phyloP scores from a whole-genome alignment of 2,113 vertebrate species.

The Lepisosteus osseus region DNA sequence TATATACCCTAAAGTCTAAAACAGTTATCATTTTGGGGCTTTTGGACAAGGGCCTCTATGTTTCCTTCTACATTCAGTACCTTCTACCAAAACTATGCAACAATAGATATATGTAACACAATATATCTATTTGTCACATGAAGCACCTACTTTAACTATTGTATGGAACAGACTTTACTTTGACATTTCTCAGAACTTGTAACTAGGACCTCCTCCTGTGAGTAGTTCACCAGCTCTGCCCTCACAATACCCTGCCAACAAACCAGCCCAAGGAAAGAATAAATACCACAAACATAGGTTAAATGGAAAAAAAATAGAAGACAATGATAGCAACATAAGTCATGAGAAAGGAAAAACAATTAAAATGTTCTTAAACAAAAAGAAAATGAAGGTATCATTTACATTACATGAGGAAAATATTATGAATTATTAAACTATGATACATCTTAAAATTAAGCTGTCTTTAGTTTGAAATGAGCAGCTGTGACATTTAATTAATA shows the following conservation, averaged over 20 bases:
- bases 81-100: neutral
- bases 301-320: conserved; percentile 33
- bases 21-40: too few relatives aligned
- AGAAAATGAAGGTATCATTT: too few relatives aligned
- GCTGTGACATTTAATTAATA: too few relatives aligned
- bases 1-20: too few relatives aligned
- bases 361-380: too few relatives aligned
- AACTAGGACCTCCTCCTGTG: conserved; percentile 78
- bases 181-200: conserved; percentile 68
- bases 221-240: conserved; percentile 91
- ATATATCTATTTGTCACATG: neutral
- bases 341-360: conserved; percentile 27
- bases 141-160: conserved; percentile 73
- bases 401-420: too few relatives aligned
- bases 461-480: too few relatives aligned
- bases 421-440: too few relatives aligned
- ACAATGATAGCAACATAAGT: conserved; percentile 41
- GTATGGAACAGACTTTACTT: conserved; percentile 90
- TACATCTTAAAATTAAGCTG: too few relatives aligned
- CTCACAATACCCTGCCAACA: conserved; percentile 84
- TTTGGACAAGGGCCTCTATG: too few relatives aligned
- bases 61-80: too few relatives aligned
- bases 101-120: too few relatives aligned
- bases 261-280: conserved; percentile 4
- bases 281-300: conserved; percentile 9